A percentile compares a stretch with the other conserved stretches of the same genome.
phyloP scores from a whole-genome alignment of 2,888 invertebrate genomes.

The Lacanobia oleracea region DNA sequence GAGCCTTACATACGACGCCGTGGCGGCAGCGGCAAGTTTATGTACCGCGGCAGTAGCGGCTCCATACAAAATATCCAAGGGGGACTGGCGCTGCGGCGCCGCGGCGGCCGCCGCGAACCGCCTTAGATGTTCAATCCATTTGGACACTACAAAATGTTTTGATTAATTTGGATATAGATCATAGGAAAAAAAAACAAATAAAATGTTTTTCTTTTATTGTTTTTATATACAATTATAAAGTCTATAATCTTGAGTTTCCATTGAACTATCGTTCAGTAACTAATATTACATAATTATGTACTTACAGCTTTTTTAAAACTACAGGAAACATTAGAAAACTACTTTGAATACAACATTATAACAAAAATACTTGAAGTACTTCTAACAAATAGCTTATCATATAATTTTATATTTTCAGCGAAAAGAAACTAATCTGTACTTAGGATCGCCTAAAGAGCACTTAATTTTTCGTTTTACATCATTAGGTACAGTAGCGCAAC shows the following conservation, averaged over 20 bases:
- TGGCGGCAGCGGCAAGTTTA: too few relatives aligned
- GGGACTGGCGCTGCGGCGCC: too few relatives aligned
- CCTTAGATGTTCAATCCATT: too few relatives aligned
- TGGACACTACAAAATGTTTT: too few relatives aligned
- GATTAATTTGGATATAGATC: too few relatives aligned
- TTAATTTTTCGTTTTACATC: not conserved
- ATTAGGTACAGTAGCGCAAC: too few relatives aligned
- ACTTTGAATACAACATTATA: not conserved
- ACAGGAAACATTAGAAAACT: not conserved
- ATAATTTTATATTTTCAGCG: not conserved
- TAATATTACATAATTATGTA: not conserved
- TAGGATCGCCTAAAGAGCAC: not conserved
- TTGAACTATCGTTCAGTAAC: conserved; percentile 9
- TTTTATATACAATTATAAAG: conserved; percentile 10
- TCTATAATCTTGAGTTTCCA: conserved; percentile 9
- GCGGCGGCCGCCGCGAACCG: too few relatives aligned
- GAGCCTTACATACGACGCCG: too few relatives aligned
- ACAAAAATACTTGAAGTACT: not conserved
- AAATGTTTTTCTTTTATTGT: conserved; percentile 47
- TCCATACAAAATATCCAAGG: too few relatives aligned
- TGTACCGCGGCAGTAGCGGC: too few relatives aligned
- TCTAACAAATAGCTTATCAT: not conserved
- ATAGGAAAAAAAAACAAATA: conserved; percentile 40
- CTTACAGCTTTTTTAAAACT: not conserved
- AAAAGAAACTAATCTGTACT: not conserved